These are phyloP conservation scores for Drymodes brunneopygia DNA, from an alignment of 2,113 vertebrate species.

Conservation along the genomic window DNA sequence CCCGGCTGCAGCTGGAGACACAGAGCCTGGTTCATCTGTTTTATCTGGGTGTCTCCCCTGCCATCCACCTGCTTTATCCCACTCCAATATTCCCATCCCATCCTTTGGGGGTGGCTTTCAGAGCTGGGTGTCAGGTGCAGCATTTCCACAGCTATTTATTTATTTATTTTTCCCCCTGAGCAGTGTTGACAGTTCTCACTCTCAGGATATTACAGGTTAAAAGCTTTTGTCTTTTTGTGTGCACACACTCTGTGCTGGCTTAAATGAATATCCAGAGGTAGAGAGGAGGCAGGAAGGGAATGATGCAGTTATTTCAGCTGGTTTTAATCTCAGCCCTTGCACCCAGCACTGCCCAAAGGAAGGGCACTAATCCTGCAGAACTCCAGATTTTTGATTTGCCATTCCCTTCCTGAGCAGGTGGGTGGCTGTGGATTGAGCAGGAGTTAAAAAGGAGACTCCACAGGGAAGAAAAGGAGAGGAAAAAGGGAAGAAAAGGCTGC, in stretches of 20 bases:
- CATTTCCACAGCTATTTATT: neutral
- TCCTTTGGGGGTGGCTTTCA: neutral
- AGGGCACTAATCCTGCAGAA: neutral
- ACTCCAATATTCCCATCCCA: neutral
- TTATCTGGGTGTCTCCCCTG: neutral
- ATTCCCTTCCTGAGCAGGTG: neutral
- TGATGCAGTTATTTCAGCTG: neutral
- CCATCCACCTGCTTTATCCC: neutral
- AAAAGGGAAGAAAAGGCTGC: neutral
- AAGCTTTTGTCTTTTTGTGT: neutral
- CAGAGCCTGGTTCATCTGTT: neutral
- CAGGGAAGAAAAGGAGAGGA: neutral
- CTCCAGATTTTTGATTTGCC: neutral
- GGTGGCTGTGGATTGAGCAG: neutral
- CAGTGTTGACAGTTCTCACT: neutral
- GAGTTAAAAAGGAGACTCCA: neutral
- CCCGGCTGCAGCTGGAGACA: neutral
- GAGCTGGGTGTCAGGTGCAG: neutral
- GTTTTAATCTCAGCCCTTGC: neutral
- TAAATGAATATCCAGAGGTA: neutral
- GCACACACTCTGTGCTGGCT: rapidly evolving
- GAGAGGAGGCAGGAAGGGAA: neutral
- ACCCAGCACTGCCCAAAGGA: neutral
- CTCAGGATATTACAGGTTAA: neutral
- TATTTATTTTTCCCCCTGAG: neutral